phyloP scores from a whole-genome alignment of 2,113 vertebrate species.

The Malurus cyaneus region DNA sequence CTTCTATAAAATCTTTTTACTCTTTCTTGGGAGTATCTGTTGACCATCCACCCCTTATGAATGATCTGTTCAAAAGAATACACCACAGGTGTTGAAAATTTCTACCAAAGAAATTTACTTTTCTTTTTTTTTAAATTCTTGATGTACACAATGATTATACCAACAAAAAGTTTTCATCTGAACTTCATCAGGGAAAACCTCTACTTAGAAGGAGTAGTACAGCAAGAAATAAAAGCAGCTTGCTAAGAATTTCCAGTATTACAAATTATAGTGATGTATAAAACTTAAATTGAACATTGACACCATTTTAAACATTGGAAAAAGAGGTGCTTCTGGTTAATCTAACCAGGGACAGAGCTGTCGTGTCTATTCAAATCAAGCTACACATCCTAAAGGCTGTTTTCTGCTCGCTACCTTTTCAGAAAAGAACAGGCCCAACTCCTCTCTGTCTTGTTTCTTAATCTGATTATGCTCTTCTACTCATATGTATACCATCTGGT shows the following conservation, averaged over 20 bases:
- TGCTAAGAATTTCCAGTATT: neutral
- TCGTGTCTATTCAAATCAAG: constrained; percentile 6
- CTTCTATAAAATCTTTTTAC: neutral
- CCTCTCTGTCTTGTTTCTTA: constrained; percentile 43
- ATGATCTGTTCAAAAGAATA: neutral
- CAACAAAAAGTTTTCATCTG: neutral
- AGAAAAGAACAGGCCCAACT: constrained; percentile 20
- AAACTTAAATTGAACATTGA: neutral
- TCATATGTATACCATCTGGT: constrained; percentile 56
- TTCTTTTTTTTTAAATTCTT: neutral
- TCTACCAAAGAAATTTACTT: neutral
- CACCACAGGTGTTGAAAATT: neutral
- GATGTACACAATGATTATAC: neutral
- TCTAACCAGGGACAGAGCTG: neutral
- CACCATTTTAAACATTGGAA: neutral
- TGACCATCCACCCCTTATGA: neutral
- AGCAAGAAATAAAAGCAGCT: neutral
- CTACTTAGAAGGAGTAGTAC: neutral
- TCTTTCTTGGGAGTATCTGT: neutral
- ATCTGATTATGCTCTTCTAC: constrained; percentile 52
- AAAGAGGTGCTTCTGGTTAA: neutral
- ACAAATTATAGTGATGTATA: neutral
- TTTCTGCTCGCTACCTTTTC: constrained; percentile 14
- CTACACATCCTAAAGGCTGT: neutral
- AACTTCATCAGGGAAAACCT: neutral